These are phyloP conservation scores for Acanthosoma haemorrhoidale DNA, from an alignment of 2,888 invertebrate species.

Conservation along the genomic window DNA sequence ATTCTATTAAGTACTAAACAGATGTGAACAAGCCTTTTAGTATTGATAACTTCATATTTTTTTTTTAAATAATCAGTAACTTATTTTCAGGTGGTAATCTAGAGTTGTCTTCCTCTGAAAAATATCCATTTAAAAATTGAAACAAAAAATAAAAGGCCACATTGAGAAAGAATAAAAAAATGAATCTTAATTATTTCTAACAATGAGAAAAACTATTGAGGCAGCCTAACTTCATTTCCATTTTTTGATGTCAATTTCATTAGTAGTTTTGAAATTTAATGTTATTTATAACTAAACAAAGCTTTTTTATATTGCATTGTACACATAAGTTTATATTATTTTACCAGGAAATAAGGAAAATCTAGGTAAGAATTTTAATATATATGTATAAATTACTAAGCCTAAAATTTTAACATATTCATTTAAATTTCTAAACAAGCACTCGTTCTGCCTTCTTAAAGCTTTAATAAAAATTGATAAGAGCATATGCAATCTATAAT, in stretches of 20 bases:
- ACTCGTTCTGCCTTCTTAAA: constrained; percentile 22
- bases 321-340: too few species aligned
- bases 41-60: too few species aligned
- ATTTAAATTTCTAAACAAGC: background rate
- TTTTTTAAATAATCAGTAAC: too few species aligned
- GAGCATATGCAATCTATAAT: background rate
- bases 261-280: background rate
- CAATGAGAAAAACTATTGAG: background rate
- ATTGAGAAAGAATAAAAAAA: too few species aligned
- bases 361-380: too few species aligned
- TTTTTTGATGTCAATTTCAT: background rate
- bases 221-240: background rate
- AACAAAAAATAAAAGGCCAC: too few species aligned
- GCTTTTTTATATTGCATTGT: constrained; percentile 2
- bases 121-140: too few species aligned
- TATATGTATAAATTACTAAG: background rate
- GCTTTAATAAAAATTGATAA: constrained; percentile 14
- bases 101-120: too few species aligned
- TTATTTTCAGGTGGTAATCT: too few species aligned
- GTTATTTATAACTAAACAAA: background rate
- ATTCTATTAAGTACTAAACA: too few species aligned
- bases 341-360: background rate
- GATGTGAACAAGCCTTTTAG: too few species aligned
- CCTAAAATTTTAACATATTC: constrained; percentile 1
- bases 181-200: too few species aligned